Evolutionary conservation across 2,888 invertebrate species (phyloP), one percentile per base, ranked within the genome.

Genomic region (Anoplius nigerrimus): DNA sequence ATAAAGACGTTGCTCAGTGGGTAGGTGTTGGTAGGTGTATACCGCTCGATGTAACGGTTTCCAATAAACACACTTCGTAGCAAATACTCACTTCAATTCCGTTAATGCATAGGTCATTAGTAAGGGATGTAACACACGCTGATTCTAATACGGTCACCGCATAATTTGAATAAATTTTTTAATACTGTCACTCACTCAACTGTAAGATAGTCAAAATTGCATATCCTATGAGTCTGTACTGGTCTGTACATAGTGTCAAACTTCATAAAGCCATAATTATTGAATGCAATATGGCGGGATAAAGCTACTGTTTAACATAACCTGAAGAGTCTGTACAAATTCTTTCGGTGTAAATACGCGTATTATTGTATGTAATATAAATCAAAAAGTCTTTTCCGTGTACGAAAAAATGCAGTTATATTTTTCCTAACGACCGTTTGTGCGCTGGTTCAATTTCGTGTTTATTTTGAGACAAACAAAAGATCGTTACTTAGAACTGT

Each of bases 271-370:
- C 8, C 20, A 16, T 13, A 76, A 61, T 69, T 72, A 55, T 51
- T 64, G 65, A 68, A 71, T 70, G 58, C 77, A 80, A 80, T 65
- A 79, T 81, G 79, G 81, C 79, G 79, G 68, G 58, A 59, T 54
- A 52, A 61, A 56, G 62, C 45, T 67, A 59, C 69, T 69, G 67
- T 68, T 63, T 62, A 62, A 22, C 48, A 63, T 81, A 80, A 80
- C 81, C 79, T 80, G 64, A 58, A 74, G 27, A 54, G 21, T 22
- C n/a, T n/a, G 21, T 54, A 54, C n/a, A 54, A 24, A 54, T 54
- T 5, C n/a, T 4, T 27, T 54, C 54, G 11, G 5, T 22, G n/a
- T 53, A 20, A 8, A 16, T 22, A 21, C 46, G n/a, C 27, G 13
- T 34, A 21, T 61, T 61, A n/a, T 13, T 18, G 24, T n/a, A 16